A percentile compares a stretch with the other conserved stretches of the same genome.
Conservation (phyloP, 2,888 invertebrate genomes). For the Dasypogon diadema region DNA sequence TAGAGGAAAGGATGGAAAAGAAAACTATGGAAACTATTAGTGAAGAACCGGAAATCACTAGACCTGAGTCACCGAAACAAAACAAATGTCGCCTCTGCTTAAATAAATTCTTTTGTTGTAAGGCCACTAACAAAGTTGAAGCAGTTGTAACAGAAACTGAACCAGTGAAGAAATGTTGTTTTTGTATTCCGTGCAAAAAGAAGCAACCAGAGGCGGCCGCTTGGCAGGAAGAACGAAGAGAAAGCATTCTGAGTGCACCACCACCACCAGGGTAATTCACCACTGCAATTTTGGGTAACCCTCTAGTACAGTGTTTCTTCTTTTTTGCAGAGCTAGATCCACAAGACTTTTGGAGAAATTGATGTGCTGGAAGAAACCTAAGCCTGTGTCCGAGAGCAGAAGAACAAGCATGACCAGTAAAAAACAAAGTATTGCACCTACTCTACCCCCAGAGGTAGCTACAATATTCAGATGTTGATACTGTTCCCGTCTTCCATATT, state of each 20-base stretch:
- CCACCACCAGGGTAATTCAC: conserved; percentile 62
- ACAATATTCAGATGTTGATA: too few species aligned
- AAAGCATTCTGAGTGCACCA: conserved; percentile 72
- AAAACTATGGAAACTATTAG: conserved; percentile 58
- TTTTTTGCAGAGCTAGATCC: conserved; percentile 2
- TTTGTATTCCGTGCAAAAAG: conserved; percentile 66
- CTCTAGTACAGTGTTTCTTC: too few species aligned
- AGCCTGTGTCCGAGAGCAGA: conserved; percentile 69
- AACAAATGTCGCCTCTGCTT: conserved; percentile 65
- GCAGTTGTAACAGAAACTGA: conserved; percentile 63
- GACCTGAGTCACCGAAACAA: conserved; percentile 57
- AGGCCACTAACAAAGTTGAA: conserved; percentile 67
- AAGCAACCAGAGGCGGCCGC: conserved; percentile 61
- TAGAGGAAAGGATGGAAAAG: conserved; percentile 51
- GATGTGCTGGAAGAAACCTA: conserved; percentile 69
- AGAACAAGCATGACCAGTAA: conserved; percentile 76
- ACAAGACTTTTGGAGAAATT: conserved; percentile 62
- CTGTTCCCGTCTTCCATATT: too few species aligned
- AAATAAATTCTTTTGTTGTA: conserved; percentile 67
- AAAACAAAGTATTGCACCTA: conserved; percentile 77
- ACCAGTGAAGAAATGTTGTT: conserved; percentile 65
- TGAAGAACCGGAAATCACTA: conserved; percentile 56
- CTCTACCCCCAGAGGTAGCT: conserved; percentile 74
- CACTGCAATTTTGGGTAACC: neutral
- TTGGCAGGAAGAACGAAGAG: conserved; percentile 70